phyloP scores from a whole-genome alignment of 2,797 vertebrate genomes.

The Oreochromis grahami region DNA sequence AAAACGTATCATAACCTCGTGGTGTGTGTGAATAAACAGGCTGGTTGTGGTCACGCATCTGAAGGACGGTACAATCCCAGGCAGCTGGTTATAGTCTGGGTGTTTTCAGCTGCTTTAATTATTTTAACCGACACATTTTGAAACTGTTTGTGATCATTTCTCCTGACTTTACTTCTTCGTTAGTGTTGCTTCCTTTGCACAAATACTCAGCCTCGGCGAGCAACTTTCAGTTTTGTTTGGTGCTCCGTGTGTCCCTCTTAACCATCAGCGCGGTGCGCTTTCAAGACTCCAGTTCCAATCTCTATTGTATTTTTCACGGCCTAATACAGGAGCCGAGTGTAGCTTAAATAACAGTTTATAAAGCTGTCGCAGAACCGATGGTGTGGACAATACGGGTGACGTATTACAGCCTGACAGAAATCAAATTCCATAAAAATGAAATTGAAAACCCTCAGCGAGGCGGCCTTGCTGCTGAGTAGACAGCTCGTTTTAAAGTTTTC shows the following conservation, averaged over 20 bases:
- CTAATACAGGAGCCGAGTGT: constrained; percentile 71
- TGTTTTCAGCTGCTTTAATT: not conserved
- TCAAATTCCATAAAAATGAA: constrained; percentile 83
- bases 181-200: not conserved
- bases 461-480: constrained; percentile 70
- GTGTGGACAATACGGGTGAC: constrained; percentile 78
- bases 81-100: accelerated
- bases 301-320: constrained; percentile 76
- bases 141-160: not conserved
- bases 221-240: constrained; percentile 15
- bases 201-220: not conserved
- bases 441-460: constrained; percentile 76
- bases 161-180: not conserved
- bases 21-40: not conserved
- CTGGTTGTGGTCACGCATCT: not conserved
- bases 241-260: not conserved
- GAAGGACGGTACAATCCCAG: not conserved
- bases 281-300: constrained; percentile 61
- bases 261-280: constrained; percentile 25
- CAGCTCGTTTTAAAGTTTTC: constrained; percentile 73
- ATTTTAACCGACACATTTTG: not conserved
- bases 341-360: constrained; percentile 84
- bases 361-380: constrained; percentile 78
- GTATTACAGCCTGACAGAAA: constrained; percentile 81
- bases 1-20: accelerated